Conservation (phyloP, 2,797 vertebrate species). For the Thamnophis elegans region DNA sequence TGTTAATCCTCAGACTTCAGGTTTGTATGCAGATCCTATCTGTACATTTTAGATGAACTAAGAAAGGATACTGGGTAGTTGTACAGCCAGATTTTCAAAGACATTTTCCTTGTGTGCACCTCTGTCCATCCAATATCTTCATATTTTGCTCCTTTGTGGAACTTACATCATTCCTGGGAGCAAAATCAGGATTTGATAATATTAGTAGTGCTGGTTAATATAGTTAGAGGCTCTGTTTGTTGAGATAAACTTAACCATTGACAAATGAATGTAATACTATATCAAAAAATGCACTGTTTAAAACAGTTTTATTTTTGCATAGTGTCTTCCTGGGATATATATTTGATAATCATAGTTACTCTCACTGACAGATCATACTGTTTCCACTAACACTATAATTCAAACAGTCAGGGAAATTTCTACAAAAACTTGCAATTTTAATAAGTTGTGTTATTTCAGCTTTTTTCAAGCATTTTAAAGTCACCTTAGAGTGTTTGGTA, state of each 20-base stretch:
- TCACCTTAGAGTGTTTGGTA: neutral
- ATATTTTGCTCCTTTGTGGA: neutral
- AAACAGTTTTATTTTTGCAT: conserved; percentile 38
- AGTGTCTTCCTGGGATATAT: conserved; percentile 40
- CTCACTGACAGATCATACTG: conserved; percentile 36
- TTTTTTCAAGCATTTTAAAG: conserved; percentile 24
- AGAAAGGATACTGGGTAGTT: neutral
- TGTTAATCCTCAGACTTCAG: neutral
- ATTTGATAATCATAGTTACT: conserved; percentile 38
- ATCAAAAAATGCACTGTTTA: conserved; percentile 74
- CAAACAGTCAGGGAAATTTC: conserved; percentile 42
- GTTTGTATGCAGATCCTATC: neutral
- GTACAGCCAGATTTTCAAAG: neutral
- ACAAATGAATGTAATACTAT: conserved; percentile 91
- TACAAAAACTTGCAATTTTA: conserved; percentile 48
- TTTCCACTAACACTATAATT: conserved; percentile 50
- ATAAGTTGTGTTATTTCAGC: conserved; percentile 43
- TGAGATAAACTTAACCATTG: conserved; percentile 69
- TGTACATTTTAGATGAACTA: conserved; percentile 9
- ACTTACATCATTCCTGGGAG: neutral
- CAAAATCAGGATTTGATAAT: conserved; percentile 25
- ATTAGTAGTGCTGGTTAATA: conserved; percentile 41
- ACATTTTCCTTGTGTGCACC: neutral
- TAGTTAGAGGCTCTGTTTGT: conserved; percentile 41
- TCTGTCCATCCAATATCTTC: neutral